Evolutionary conservation across 2,113 vertebrate species (phyloP), one percentile per base, ranked within the genome.

Genomic region (Xenotilapia flavipinnis): DNA sequence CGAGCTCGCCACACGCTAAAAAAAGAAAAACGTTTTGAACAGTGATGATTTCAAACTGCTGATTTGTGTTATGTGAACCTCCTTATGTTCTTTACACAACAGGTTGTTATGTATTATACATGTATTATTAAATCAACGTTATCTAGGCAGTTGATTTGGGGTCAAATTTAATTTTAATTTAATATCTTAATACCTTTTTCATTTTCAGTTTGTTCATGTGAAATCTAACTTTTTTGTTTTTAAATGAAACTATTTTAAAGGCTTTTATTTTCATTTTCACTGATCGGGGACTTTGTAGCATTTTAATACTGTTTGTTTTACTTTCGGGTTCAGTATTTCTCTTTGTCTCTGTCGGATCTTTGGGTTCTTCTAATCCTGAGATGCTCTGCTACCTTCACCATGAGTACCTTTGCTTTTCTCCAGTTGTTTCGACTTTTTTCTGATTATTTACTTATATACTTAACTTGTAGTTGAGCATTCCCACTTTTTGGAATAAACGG

Each of bases 51-150:
- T 65, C 60, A 65, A 36, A 65, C 31, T 65, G 31, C 0, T 65
- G 19, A 21, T 65, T 13, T 2, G 33, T 65, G 60, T 65, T 65
- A 5, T 1, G 1, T 21, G 4, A 65, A n/a, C 60, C 33, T 38
- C 17, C 6, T 36, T 1, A 7, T 65, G 8, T 65, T 65, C 33
- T 21, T 21, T 38, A 65, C 19, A 65, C 33, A 65, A n/a, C 60
- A 65, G 33, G 60, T n/a, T 65, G 33, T 38, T 65, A 0, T 65
- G 31, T 65, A 0, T 65, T 36, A 36, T 0, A 36, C 31, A n/a
- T 62, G 17, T 62, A 62, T 62, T 62, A 36, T 62, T 62, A 62
- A 62, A 36, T 62, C 31, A 65, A 65, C 31, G 12, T 65, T 36
- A 12, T 36, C 17, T 12, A 33, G 31, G 0, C 10, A 62, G 31